These are phyloP conservation scores for Puntigrus tetrazona DNA, from an alignment of 2,113 vertebrate genomes.

Conservation along the genomic window DNA sequence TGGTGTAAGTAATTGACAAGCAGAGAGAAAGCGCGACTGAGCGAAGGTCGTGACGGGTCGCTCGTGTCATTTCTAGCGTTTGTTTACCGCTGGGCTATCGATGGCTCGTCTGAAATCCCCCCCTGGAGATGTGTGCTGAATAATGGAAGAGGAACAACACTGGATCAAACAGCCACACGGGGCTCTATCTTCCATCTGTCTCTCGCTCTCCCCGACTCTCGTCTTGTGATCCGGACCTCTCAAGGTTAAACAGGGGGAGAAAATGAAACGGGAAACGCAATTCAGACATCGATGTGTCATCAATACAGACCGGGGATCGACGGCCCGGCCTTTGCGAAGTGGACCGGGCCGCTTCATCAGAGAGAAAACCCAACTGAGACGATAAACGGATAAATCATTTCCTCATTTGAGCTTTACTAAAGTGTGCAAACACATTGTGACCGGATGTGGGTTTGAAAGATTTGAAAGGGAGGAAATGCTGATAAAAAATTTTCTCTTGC, in stretches of 20 bases:
- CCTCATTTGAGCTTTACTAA: neutral
- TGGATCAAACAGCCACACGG: slow-evolving; percentile 64
- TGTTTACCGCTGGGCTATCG: slow-evolving; percentile 75
- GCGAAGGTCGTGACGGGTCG: slow-evolving; percentile 60
- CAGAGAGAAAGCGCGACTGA: slow-evolving; percentile 22
- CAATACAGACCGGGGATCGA: slow-evolving; percentile 55
- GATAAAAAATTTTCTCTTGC: neutral
- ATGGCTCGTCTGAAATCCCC: slow-evolving; percentile 61
- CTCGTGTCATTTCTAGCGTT: slow-evolving; percentile 66
- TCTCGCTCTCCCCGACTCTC: slow-evolving; percentile 17
- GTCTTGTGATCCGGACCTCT: neutral
- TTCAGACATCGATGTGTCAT: slow-evolving; percentile 60
- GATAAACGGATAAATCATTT: neutral
- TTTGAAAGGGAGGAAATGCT: too few relatives aligned
- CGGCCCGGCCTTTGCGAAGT: neutral
- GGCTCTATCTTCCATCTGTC: slow-evolving; percentile 43
- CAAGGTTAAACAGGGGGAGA: slow-evolving; percentile 69
- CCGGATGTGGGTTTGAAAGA: neutral
- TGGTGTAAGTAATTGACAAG: slow-evolving; percentile 41
- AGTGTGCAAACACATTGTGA: neutral
- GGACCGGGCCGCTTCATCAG: neutral
- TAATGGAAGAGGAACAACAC: slow-evolving; percentile 73
- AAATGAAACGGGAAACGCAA: slow-evolving; percentile 61
- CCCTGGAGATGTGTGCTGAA: slow-evolving; percentile 69
- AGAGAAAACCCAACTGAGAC: neutral